Evolutionary conservation across 1,140 invertebrate species (phyloP).

Genomic region (Pteromalus puparum): DNA sequence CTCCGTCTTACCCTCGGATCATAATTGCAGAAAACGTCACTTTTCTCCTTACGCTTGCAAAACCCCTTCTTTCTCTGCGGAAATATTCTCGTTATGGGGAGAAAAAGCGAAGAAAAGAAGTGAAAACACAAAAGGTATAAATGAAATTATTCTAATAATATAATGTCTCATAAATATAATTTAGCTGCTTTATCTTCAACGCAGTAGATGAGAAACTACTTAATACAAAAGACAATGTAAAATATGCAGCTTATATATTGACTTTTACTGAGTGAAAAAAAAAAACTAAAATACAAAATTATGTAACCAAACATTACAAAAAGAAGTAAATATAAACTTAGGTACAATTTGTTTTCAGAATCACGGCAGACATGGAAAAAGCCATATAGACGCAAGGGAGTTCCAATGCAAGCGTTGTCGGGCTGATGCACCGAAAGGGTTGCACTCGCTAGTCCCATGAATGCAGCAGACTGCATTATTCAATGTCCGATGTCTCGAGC

Average conservation of each 20-base stretch:
- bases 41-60: neutral
- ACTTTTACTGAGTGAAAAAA: too few relatives aligned
- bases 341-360: too few relatives aligned
- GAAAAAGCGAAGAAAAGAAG: too few relatives aligned
- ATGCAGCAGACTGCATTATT: conserved; percentile 22
- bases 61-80: neutral
- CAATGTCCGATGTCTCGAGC: neutral
- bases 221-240: too few relatives aligned
- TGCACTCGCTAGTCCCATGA: neutral
- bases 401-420: neutral
- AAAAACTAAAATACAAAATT: neutral
- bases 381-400: neutral
- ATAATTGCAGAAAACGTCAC: neutral
- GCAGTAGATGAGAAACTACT: too few relatives aligned
- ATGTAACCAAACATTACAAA: too few relatives aligned
- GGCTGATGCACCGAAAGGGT: neutral
- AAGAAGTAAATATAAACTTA: too few relatives aligned
- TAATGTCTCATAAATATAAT: too few relatives aligned
- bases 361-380: neutral
- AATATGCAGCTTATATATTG: too few relatives aligned
- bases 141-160: too few relatives aligned
- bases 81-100: neutral
- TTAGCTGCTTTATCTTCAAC: too few relatives aligned
- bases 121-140: too few relatives aligned
- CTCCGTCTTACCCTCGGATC: neutral